Percentiles rank a stretch among this genome's conserved stretches.
Evolutionary conservation across 2,888 invertebrate genomes (phyloP).

Genomic region (Metellina segmentata): DNA sequence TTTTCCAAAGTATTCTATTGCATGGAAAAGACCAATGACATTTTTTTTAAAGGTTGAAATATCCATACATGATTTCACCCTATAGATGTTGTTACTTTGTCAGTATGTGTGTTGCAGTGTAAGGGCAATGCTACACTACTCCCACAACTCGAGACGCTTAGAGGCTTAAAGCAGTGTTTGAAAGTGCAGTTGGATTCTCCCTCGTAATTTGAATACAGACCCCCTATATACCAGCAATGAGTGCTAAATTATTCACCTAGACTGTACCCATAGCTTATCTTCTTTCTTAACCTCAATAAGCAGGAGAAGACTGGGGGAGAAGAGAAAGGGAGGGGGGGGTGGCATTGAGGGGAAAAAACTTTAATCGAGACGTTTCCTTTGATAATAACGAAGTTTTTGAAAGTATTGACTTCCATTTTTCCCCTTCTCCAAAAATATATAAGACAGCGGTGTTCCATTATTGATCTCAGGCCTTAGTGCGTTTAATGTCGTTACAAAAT

Average conservation of each 20-base stretch:
- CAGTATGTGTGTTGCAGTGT: too few relatives aligned
- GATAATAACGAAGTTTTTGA: slow-evolving; percentile 77
- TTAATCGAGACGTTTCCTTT: slow-evolving; percentile 77
- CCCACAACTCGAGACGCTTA: neutral
- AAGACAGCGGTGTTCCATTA: slow-evolving; percentile 73
- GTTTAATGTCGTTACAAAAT: slow-evolving; percentile 77
- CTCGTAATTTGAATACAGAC: slow-evolving; percentile 68
- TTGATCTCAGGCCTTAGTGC: slow-evolving; percentile 74
- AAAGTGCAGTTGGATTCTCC: slow-evolving; percentile 14
- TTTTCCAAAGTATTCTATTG: too few relatives aligned
- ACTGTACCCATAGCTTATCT: slow-evolving; percentile 70
- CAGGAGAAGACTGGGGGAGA: slow-evolving; percentile 29
- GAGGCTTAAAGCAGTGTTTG: neutral
- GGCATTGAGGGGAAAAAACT: slow-evolving; percentile 51
- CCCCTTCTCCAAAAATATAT: slow-evolving; percentile 64
- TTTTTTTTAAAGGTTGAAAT: too few relatives aligned
- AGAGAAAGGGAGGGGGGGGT: slow-evolving; percentile 17
- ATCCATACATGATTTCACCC: too few relatives aligned
- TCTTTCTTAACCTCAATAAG: slow-evolving; percentile 73
- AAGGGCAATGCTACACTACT: neutral
- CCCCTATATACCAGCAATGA: slow-evolving; percentile 68
- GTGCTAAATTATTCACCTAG: slow-evolving; percentile 73
- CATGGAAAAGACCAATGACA: too few relatives aligned
- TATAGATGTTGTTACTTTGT: too few relatives aligned
- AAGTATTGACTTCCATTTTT: slow-evolving; percentile 77